Evolutionary conservation across 2,113 vertebrate species (phyloP).

Genomic region (Prinia subflava): DNA sequence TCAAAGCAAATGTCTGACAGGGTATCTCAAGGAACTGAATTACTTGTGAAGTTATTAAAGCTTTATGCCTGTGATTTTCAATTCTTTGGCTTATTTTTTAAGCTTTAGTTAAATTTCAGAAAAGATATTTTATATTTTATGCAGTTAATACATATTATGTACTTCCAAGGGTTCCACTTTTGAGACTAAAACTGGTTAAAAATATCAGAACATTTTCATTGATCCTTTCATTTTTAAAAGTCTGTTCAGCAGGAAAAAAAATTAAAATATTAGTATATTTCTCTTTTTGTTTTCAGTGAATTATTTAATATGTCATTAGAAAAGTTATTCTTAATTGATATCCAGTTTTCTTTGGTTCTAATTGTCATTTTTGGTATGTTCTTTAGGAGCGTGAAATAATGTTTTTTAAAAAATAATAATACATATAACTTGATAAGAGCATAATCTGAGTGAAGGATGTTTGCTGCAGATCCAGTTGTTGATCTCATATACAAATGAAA

Average conservation of each 20-base stretch:
- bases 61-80: neutral
- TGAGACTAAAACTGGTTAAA: neutral
- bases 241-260: neutral
- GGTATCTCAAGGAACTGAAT: neutral
- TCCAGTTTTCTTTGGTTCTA: neutral
- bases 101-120: neutral
- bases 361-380: neutral
- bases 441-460: neutral
- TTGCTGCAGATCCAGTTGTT: neutral
- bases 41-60: neutral
- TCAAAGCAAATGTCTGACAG: neutral
- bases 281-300: neutral
- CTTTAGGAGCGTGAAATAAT: neutral
- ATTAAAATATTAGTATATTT: rapidly evolving
- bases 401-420: neutral
- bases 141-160: neutral
- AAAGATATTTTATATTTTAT: neutral
- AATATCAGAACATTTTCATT: neutral
- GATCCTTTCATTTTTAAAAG: neutral
- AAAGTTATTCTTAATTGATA: neutral
- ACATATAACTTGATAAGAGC: neutral
- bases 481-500: too few species aligned
- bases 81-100: neutral
- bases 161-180: neutral
- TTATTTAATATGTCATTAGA: neutral